phyloP scores from a whole-genome alignment of 2,888 invertebrate species.

The Heliconius sara region DNA sequence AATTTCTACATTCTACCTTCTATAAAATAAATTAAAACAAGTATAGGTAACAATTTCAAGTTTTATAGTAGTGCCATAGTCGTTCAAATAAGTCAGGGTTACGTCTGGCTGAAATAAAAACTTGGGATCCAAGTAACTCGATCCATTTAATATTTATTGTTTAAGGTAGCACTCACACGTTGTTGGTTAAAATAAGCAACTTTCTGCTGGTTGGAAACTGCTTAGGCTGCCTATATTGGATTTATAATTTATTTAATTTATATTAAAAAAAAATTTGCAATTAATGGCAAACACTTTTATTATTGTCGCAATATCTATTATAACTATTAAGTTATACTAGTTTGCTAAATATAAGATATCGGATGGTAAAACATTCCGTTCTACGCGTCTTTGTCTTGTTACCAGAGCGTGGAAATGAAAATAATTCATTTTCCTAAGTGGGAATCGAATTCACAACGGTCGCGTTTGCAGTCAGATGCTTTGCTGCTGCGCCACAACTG shows the following conservation, averaged over 20 bases:
- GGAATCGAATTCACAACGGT: too few relatives aligned
- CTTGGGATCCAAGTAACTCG: slow-evolving; percentile 52
- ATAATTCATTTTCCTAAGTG: too few relatives aligned
- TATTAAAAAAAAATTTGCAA: background rate
- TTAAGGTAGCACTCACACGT: slow-evolving; percentile 29
- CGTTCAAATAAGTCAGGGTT: slow-evolving; percentile 43
- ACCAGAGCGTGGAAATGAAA: too few relatives aligned
- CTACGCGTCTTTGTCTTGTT: too few relatives aligned
- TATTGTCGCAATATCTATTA: too few relatives aligned
- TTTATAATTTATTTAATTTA: background rate
- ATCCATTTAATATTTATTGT: slow-evolving; percentile 56
- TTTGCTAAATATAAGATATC: too few relatives aligned
- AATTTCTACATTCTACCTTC: slow-evolving; percentile 10
- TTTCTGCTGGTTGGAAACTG: slow-evolving; percentile 8
- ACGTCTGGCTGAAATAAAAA: slow-evolving; percentile 43
- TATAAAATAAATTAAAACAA: slow-evolving; percentile 28
- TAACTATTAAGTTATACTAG: too few relatives aligned
- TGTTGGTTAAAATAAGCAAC: background rate
- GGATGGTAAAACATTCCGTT: background rate
- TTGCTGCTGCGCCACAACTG: background rate
- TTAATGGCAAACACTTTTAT: background rate
- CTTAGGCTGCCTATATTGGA: background rate
- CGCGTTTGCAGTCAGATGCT: too few relatives aligned
- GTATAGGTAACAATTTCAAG: slow-evolving; percentile 28
- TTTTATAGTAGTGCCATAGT: slow-evolving; percentile 38